Percentiles rank a stretch among this genome's conserved stretches.
Evolutionary conservation across 2,797 vertebrate genomes (phyloP).

Genomic region (Sandelia bainsii): DNA sequence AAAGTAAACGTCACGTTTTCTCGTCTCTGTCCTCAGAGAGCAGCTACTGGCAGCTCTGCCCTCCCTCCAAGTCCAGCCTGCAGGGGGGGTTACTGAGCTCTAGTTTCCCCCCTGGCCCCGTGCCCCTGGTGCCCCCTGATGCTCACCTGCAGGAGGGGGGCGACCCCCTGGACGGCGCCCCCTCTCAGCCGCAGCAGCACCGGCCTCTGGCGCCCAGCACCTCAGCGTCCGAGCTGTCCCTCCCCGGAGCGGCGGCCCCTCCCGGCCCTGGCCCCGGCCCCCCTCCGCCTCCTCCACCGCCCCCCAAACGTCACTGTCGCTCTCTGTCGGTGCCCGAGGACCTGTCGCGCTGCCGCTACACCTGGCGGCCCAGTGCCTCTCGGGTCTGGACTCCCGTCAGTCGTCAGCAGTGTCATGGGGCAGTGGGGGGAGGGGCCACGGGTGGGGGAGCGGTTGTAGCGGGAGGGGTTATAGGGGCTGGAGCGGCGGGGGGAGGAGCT

Average conservation of each 20-base stretch:
- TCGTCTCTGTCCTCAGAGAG: constrained; percentile 89
- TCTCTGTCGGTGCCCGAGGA: constrained; percentile 93
- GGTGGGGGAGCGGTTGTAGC: constrained; percentile 65
- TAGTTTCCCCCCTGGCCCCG: constrained; percentile 85
- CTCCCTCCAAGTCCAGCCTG: constrained; percentile 87
- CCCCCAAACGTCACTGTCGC: constrained; percentile 92
- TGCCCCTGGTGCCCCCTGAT: constrained; percentile 80
- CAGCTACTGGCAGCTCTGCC: constrained; percentile 89
- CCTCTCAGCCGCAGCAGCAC: constrained; percentile 75
- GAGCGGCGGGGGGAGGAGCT: constrained; percentile 81
- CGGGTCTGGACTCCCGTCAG: constrained; percentile 94
- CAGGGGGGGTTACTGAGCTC: constrained; percentile 89
- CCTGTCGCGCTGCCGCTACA: constrained; percentile 92
- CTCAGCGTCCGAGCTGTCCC: constrained; percentile 87
- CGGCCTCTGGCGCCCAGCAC: constrained; percentile 83
- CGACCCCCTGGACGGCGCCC: constrained; percentile 78
- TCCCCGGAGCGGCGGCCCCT: constrained; percentile 78
- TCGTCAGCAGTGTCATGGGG: constrained; percentile 86
- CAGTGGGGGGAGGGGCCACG: constrained; percentile 66
- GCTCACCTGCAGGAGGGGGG: constrained; percentile 81
- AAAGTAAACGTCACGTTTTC: too few species aligned
- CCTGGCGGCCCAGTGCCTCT: constrained; percentile 92
- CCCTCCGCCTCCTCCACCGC: constrained; percentile 84
- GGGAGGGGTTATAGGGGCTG: constrained; percentile 69
- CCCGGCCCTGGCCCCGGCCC: constrained; percentile 65